Evolutionary conservation across 2,113 vertebrate genomes (phyloP).

Genomic region (Suricata suricatta): DNA sequence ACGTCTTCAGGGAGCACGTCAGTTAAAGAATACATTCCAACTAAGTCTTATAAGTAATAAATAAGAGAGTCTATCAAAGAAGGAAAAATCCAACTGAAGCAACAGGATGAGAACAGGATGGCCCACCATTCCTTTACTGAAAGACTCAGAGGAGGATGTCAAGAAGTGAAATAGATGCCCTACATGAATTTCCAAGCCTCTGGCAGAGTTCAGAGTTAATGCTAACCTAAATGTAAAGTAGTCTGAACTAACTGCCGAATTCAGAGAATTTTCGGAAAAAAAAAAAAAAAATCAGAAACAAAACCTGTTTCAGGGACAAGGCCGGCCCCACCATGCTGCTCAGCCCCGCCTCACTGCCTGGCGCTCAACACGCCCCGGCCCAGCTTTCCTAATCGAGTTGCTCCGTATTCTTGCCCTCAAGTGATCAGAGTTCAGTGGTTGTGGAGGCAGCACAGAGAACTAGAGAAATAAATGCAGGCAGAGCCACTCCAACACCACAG

Average conservation of each 20-base stretch:
- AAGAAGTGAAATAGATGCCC: conserved; percentile 10
- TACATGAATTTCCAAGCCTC: background rate
- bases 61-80: background rate
- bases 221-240: background rate
- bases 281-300: background rate
- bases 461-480: background rate
- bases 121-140: background rate
- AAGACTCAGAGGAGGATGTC: background rate
- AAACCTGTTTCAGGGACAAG: background rate
- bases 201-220: background rate
- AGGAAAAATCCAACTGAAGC: background rate
- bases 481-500: background rate
- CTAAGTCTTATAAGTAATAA: background rate
- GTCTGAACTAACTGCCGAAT: background rate
- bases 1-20: background rate
- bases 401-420: background rate
- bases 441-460: background rate
- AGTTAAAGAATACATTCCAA: background rate
- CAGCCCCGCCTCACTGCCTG: rapidly evolving
- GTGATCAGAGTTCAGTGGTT: rapidly evolving
- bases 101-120: background rate
- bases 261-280: background rate
- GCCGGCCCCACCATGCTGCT: rapidly evolving
- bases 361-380: too few relatives aligned
- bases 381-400: background rate